Evolutionary conservation across 1,140 invertebrate genomes (phyloP), one percentile per base, ranked within the genome.

Genomic region (Mercenaria mercenaria): DNA sequence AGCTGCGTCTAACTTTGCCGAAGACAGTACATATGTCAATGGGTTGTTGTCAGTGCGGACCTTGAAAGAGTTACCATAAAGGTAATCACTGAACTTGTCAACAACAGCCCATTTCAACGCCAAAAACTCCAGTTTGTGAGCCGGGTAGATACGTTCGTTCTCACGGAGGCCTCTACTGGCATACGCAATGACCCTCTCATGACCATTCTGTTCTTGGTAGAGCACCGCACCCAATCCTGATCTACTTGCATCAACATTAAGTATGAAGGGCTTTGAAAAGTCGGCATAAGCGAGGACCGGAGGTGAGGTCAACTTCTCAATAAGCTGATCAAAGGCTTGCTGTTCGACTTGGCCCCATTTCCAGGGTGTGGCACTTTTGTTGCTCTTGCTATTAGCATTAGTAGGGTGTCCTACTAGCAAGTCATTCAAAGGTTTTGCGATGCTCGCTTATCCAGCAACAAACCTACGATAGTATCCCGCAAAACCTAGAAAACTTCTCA

Each of bases 401-500:
- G 72, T 39, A 6, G 72, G 41, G 13, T 41, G 37, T 26, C 37
- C 37, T 20, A 26, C 37, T 20, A 90, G 72, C 6, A 92, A 41
- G n/a, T 74, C 41, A 82, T 94, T 84, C 41, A 97, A 90, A 56
- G 94, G 91, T 50, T 88, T 90, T 6, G 95, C 95, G 15, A 94
- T 76, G 86, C 94, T 74, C 23, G 95, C 87, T 85, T 89, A 91
- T 32, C 47, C 47, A 43, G 90, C 93, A 32, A 96, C 91, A 91
- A 96, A 96, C 83, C 93, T 91, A 3, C 94, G 74, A 89, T 95
- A 95, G 89, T 95, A 96, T 64, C 94, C 93, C 52, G 94, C 74
- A 29, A 97, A 89, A 1, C 96, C 96, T 1, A 97, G 50, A 89
- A 97, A 97, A 26, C 93, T 43, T 50, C 95, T 86, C 0, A 97